Percentiles rank a stretch among this genome's conserved stretches.
These are phyloP conservation scores for Limanda limanda DNA, from an alignment of 2,113 vertebrate species.

Conservation along the genomic window DNA sequence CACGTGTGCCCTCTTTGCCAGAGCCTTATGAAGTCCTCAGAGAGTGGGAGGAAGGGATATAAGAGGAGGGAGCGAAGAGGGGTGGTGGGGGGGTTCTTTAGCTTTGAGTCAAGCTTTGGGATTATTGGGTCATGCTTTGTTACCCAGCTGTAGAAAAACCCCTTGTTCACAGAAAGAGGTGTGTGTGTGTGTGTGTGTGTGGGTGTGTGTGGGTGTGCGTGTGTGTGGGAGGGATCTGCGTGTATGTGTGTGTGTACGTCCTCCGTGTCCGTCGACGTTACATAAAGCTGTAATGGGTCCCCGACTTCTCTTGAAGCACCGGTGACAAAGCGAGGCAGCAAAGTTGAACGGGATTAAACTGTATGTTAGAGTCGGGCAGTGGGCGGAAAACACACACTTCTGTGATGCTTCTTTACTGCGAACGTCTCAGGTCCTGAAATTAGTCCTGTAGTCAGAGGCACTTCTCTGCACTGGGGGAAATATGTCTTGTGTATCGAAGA, in stretches of 20 bases:
- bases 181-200: constrained; percentile 24
- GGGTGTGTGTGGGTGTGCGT: constrained; percentile 33
- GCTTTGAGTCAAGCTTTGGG: constrained; percentile 82
- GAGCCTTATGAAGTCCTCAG: constrained; percentile 81
- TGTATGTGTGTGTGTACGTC: constrained; percentile 37
- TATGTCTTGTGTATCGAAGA: background rate
- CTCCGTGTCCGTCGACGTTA: constrained; percentile 47
- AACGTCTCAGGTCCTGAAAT: background rate
- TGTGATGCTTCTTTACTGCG: background rate
- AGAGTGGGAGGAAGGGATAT: constrained; percentile 72
- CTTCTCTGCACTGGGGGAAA: background rate
- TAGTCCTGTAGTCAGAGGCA: background rate
- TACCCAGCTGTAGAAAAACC: constrained; percentile 84
- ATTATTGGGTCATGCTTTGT: constrained; percentile 88
- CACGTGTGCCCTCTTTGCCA: constrained; percentile 24
- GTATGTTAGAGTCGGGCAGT: constrained; percentile 31
- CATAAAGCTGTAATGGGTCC: constrained; percentile 73
- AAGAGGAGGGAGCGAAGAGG: constrained; percentile 40
- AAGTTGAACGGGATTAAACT: constrained; percentile 63
- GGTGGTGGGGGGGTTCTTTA: constrained; percentile 54
- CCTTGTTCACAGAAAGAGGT: constrained; percentile 76
- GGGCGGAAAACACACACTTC: constrained; percentile 23
- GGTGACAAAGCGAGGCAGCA: constrained; percentile 45
- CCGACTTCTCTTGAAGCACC: constrained; percentile 57
- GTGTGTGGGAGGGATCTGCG: constrained; percentile 27